Conservation (phyloP, 2,888 invertebrate genomes). For the Maniola hyperantus region DNA sequence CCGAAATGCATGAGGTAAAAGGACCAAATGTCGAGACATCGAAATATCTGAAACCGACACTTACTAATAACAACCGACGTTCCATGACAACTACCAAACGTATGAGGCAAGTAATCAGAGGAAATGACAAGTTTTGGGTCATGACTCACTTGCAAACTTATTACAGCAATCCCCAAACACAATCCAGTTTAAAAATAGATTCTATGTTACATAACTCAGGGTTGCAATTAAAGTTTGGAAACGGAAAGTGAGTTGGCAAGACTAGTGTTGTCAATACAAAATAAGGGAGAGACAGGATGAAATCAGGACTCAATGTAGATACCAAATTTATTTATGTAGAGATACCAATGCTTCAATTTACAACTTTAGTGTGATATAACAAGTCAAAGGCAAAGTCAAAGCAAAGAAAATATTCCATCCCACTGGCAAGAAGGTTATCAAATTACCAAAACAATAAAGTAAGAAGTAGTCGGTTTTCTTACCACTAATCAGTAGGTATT, state of each 20-base stretch:
- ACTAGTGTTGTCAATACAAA: conserved; percentile 11
- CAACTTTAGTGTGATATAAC: too few species aligned
- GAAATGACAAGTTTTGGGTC: conserved; percentile 78
- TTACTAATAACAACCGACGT: conserved; percentile 66
- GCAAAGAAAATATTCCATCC: too few species aligned
- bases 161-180: conserved; percentile 34
- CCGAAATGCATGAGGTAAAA: conserved; percentile 15
- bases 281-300: neutral
- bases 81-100: conserved; percentile 55
- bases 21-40: conserved; percentile 52
- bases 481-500: too few species aligned
- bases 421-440: too few species aligned
- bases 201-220: conserved; percentile 47
- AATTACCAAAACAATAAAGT: too few species aligned
- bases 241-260: neutral
- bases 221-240: conserved; percentile 36
- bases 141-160: conserved; percentile 45
- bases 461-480: too few species aligned
- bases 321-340: too few species aligned
- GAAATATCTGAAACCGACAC: conserved; percentile 57
- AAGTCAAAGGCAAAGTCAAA: too few species aligned
- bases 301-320: neutral
- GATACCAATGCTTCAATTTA: too few species aligned
- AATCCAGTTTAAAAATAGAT: conserved; percentile 46
- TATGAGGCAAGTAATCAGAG: conserved; percentile 67